These are phyloP conservation scores for Castor canadensis DNA, from an alignment of 2,113 vertebrate species.

Conservation along the genomic window DNA sequence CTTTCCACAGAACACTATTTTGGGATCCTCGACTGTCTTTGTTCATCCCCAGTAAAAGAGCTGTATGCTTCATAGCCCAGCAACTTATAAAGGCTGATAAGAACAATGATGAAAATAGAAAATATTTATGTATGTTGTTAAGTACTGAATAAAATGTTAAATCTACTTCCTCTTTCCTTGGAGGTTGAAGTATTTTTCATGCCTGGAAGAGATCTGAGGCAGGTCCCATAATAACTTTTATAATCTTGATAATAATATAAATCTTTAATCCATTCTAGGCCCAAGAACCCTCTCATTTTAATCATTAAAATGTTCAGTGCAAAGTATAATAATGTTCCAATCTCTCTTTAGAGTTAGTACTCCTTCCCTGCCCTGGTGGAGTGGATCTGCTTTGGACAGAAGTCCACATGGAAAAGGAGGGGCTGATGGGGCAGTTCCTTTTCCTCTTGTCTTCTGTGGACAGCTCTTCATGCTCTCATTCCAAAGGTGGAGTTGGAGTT, in stretches of 20 bases:
- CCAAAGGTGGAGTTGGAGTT: background rate
- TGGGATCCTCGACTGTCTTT: background rate
- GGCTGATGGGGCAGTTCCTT: background rate
- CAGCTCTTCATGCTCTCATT: background rate
- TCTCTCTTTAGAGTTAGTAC: background rate
- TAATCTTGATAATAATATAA: background rate
- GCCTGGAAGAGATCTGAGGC: background rate
- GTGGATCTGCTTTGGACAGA: background rate
- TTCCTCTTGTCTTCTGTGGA: background rate
- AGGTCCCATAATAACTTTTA: background rate
- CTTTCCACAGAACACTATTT: background rate
- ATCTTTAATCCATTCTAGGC: background rate
- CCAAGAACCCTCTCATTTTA: background rate
- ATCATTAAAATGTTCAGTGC: background rate
- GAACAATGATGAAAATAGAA: background rate
- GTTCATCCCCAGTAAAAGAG: background rate
- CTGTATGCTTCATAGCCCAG: background rate
- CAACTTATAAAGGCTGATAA: background rate
- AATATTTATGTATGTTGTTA: background rate
- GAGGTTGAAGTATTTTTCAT: background rate
- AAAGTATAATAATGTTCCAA: background rate
- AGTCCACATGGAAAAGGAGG: too few species aligned
- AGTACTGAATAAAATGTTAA: background rate
- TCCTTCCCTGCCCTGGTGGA: rapidly evolving
- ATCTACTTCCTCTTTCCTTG: background rate